phyloP scores from a whole-genome alignment of 1,140 invertebrate genomes.

The Lordiphosa mommai region DNA sequence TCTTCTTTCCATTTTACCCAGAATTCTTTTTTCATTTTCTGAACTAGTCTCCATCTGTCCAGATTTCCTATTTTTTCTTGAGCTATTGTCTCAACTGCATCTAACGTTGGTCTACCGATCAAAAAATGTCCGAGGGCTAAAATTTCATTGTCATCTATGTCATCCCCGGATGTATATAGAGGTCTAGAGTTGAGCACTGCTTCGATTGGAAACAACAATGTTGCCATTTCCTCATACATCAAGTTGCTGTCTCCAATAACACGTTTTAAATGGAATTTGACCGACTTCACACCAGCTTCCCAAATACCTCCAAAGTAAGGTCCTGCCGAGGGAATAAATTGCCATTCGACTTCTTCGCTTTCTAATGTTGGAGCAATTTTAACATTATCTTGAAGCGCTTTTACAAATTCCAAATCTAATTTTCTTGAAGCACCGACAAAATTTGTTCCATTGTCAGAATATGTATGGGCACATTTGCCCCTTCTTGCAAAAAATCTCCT shows the following conservation, averaged over 20 bases:
- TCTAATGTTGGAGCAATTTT: too few relatives aligned
- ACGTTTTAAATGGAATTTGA: background rate
- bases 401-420: too few relatives aligned
- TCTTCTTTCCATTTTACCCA: slow-evolving; percentile 2
- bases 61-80: background rate
- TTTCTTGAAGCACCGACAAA: too few relatives aligned
- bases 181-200: background rate
- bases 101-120: background rate
- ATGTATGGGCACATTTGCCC: background rate
- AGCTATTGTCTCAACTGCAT: background rate
- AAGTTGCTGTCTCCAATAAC: too few relatives aligned
- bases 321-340: too few relatives aligned
- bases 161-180: background rate
- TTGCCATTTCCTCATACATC: background rate
- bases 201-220: background rate
- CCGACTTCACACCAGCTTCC: too few relatives aligned
- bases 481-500: background rate
- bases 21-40: background rate
- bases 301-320: too few relatives aligned
- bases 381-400: too few relatives aligned
- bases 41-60: background rate
- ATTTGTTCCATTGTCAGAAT: slow-evolving; percentile 1
- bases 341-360: too few relatives aligned
- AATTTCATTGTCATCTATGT: background rate
- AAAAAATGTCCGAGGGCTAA: background rate